phyloP scores from a whole-genome alignment of 23 tunicate species.

The Pegea sp. region DNA sequence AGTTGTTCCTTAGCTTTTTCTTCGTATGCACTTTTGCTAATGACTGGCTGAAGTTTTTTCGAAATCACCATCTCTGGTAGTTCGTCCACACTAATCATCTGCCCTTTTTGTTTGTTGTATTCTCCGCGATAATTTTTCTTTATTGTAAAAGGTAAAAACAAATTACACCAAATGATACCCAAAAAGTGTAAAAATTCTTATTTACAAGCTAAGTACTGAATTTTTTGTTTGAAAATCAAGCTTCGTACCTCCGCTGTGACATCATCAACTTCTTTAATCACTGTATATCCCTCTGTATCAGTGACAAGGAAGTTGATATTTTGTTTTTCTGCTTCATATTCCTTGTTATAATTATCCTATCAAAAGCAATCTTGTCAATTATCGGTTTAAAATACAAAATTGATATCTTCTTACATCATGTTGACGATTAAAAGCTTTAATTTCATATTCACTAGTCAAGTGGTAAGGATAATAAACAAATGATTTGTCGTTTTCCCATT shows the following conservation, averaged over 20 bases:
- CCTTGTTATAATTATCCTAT: conserved; percentile 13
- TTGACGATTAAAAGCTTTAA: no score
- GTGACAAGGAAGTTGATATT: conserved; percentile 3
- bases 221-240: no score
- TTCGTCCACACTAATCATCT: neutral
- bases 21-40: conserved; percentile 12
- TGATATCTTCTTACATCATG: no score
- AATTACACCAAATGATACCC: no score
- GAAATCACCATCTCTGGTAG: neutral
- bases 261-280: neutral
- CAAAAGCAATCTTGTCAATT: neutral
- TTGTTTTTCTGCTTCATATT: conserved; percentile 4
- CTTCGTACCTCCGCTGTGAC: neutral
- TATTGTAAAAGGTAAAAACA: no score
- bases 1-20: conserved; percentile 50
- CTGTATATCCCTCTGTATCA: conserved; percentile 3
- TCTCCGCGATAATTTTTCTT: neutral
- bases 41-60: neutral
- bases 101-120: neutral
- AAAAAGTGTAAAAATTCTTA: no score
- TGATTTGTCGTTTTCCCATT: conserved; percentile 58
- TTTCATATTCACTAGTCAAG: conserved; percentile 86
- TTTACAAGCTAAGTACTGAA: no score
- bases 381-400: conserved; percentile 3
- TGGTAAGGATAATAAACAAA: conserved; percentile 82